A percentile compares a stretch with the other conserved stretches of the same genome.
These are phyloP conservation scores for Pararge aegeria DNA, from an alignment of 1,140 invertebrate species.

Conservation along the genomic window DNA sequence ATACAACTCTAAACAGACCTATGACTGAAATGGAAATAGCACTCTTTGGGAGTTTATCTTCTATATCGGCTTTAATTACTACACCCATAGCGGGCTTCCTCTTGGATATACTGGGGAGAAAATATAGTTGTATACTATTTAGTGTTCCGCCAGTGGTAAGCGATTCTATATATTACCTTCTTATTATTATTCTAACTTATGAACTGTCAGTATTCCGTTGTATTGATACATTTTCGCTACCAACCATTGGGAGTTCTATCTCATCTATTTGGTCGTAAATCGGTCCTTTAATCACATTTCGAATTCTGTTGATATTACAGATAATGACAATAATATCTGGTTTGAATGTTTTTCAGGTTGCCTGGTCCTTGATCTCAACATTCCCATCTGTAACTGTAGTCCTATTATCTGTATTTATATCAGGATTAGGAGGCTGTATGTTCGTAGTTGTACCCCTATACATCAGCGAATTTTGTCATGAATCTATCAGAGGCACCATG, in stretches of 20 bases:
- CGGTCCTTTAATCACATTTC: too few relatives aligned
- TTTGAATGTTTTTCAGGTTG: slow-evolving; percentile 27
- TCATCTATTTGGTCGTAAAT: too few relatives aligned
- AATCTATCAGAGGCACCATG: slow-evolving; percentile 49
- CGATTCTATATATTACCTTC: not conserved
- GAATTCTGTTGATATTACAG: too few relatives aligned
- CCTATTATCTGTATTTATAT: slow-evolving; percentile 36
- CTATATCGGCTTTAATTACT: slow-evolving; percentile 36
- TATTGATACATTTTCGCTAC: too few relatives aligned
- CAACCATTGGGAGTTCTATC: too few relatives aligned
- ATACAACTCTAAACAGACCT: slow-evolving; percentile 44
- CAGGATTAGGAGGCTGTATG: slow-evolving; percentile 33
- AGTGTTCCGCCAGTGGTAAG: slow-evolving; percentile 40
- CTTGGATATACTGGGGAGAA: slow-evolving; percentile 46
- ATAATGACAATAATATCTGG: too few relatives aligned
- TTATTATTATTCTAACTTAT: too few relatives aligned
- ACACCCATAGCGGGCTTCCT: slow-evolving; percentile 38
- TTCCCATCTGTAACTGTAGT: slow-evolving; percentile 33
- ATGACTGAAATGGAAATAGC: slow-evolving; percentile 46
- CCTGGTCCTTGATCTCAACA: slow-evolving; percentile 33
- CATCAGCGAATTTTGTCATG: slow-evolving; percentile 39
- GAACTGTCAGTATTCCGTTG: too few relatives aligned
- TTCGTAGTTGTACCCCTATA: slow-evolving; percentile 35
- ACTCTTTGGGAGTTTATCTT: slow-evolving; percentile 45
- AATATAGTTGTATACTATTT: slow-evolving; percentile 34